phyloP scores from a whole-genome alignment of 2,888 invertebrate species.

The Ichneumon xanthorius region DNA sequence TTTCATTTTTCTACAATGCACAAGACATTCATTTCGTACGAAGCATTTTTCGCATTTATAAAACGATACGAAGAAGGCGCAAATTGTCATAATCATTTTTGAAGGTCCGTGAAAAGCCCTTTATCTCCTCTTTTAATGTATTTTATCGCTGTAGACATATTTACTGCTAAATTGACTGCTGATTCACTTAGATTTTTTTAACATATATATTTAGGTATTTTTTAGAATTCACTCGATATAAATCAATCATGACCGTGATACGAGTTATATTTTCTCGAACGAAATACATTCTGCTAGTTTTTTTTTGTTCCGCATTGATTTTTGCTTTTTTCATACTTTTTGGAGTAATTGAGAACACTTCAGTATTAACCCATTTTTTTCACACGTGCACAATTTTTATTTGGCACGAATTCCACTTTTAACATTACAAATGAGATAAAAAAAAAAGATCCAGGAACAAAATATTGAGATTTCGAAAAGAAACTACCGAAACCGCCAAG shows the following conservation, averaged over 20 bases:
- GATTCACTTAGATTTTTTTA: slow-evolving; percentile 13
- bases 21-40: slow-evolving; percentile 46
- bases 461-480: neutral
- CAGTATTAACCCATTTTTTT: slow-evolving; percentile 37
- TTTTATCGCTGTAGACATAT: slow-evolving; percentile 28
- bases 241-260: slow-evolving; percentile 26
- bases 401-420: neutral
- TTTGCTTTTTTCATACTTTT: slow-evolving; percentile 28
- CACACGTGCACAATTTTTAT: neutral
- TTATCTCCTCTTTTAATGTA: slow-evolving; percentile 24
- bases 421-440: neutral
- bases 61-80: neutral
- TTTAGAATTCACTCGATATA: slow-evolving; percentile 10
- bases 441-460: neutral
- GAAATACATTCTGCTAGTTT: slow-evolving; percentile 22
- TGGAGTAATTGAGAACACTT: slow-evolving; percentile 15
- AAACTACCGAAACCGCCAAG: neutral
- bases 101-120: slow-evolving; percentile 33
- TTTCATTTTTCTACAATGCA: slow-evolving; percentile 73
- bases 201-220: slow-evolving; percentile 15
- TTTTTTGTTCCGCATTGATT: slow-evolving; percentile 10
- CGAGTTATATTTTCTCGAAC: slow-evolving; percentile 38
- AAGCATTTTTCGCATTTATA: slow-evolving; percentile 44
- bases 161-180: slow-evolving; percentile 19
- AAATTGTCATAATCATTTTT: slow-evolving; percentile 25